Evolutionary conservation across 2,888 invertebrate species (phyloP).

Genomic region (Oscheius sp.): DNA sequence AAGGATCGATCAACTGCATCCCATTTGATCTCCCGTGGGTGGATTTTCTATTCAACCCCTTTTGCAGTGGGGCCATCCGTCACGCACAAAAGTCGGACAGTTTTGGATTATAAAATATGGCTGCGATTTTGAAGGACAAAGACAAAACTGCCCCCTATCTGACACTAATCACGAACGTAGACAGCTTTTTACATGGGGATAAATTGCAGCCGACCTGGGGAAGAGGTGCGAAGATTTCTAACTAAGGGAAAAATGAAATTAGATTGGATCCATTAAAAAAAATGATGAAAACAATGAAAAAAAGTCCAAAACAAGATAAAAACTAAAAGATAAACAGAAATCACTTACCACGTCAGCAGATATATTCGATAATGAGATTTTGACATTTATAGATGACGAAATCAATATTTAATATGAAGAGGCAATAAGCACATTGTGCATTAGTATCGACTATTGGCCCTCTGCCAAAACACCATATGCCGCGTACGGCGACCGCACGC

Average conservation of each 20-base stretch:
- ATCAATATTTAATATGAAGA: neutral
- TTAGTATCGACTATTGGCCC: conserved; percentile 35
- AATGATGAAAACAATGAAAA: conserved; percentile 5
- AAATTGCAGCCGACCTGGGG: conserved; percentile 14
- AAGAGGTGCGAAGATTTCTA: conserved; percentile 2
- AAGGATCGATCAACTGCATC: conserved; percentile 26
- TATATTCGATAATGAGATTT: no score
- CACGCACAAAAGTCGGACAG: neutral
- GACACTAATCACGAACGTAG: conserved; percentile 14
- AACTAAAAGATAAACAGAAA: neutral
- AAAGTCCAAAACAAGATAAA: neutral
- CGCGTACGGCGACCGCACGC: conserved; percentile 21
- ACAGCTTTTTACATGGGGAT: conserved; percentile 20
- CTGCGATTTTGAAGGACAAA: neutral
- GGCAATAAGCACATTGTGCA: conserved; percentile 31
- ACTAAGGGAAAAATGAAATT: neutral
- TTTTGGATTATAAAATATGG: conserved; percentile 5
- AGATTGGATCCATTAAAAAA: neutral
- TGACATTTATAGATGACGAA: neutral
- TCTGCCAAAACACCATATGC: conserved; percentile 27
- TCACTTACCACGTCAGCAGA: neutral
- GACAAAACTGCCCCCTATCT: neutral
- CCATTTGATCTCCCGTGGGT: no score
- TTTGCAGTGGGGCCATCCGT: neutral
- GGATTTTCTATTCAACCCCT: conserved; percentile 9